Conservation (phyloP, 2,113 vertebrate genomes). For the Pollachius pollachius region DNA sequence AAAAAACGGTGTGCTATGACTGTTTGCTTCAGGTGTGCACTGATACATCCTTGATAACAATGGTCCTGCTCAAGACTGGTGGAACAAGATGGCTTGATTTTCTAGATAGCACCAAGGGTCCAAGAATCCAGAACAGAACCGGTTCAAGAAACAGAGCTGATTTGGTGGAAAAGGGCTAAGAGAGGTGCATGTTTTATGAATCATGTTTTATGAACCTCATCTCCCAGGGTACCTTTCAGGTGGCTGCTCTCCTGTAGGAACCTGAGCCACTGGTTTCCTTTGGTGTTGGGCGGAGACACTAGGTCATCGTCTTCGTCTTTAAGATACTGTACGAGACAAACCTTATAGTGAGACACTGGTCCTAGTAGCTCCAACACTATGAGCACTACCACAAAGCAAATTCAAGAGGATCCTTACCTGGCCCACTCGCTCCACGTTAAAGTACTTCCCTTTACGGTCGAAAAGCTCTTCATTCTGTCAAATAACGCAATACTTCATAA, state of each 20-base stretch:
- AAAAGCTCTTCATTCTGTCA: slow-evolving; percentile 94
- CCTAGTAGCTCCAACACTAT: neutral
- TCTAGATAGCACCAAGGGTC: no score
- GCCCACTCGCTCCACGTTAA: slow-evolving; percentile 95
- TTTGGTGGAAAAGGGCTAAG: no score
- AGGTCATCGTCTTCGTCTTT: slow-evolving; percentile 98
- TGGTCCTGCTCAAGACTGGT: no score
- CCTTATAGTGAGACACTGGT: neutral
- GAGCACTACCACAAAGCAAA: neutral
- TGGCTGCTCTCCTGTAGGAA: slow-evolving; percentile 87
- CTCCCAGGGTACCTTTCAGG: slow-evolving; percentile 80
- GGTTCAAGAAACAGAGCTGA: no score
- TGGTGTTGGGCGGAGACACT: slow-evolving; percentile 90
- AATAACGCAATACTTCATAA: slow-evolving; percentile 18
- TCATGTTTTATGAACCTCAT: neutral
- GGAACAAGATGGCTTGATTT: no score
- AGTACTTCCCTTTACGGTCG: slow-evolving; percentile 96
- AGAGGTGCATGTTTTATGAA: no score
- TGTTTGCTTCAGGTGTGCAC: no score
- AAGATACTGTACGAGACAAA: slow-evolving; percentile 79
- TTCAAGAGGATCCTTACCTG: slow-evolving; percentile 75
- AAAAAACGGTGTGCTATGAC: no score
- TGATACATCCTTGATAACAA: no score
- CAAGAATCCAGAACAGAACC: no score
- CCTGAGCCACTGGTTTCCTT: slow-evolving; percentile 95